Base-by-base conservation (phyloP, 2,888 invertebrate species). In the Hipparchia semele region DNA sequence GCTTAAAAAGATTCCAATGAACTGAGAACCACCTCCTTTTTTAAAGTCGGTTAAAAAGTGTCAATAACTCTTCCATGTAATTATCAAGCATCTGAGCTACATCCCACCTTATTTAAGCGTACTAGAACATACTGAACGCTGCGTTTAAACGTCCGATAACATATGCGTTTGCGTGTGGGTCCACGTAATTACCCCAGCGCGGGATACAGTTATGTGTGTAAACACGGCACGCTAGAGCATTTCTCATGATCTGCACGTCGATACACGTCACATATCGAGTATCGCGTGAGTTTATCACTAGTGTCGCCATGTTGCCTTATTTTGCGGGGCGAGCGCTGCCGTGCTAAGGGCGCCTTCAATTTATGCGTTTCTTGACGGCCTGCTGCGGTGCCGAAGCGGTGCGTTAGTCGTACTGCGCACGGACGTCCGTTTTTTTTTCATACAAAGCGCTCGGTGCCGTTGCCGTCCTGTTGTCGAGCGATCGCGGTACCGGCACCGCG, bases 251-350 rank as follows among this genome's bases (percentile, higher is more conserved):
- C 58, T 10, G 68, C 56, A 39, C 49, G 68, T 68, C 46, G 68
- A 23, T 59, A 10, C 56, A 58, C 68, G 56, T 68, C 68, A 58
- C 59, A 59, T 68, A 59, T 58, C 33, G 68, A 23, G 33, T 49
- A 60, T 68, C 68, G 68, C 68, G 51, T 68, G 59, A 12, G n/a
- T 68, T 33, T 68, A 68, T 68, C 23, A 60, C 59, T 60, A 51
- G n/a, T 33, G 59, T 8, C 51, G 59, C 49, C 59, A 59, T 23
- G 56, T 61, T 45, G 33, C 39, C 1, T 39, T 12, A 12, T 12
- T 33, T 60, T 12, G 39, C 39, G 9, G 2, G 23, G 6, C 13
- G 23, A 6, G 46, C 46, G 46, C 46, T 6, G 6, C 4, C 46
- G 46, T 6, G 46, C 46, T 23, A 23, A n/a, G n/a, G n/a, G n/a